A percentile compares a stretch with the other conserved stretches of the same genome.
phyloP scores from a whole-genome alignment of 2,888 invertebrate species.

The Drosophila sordidula region DNA sequence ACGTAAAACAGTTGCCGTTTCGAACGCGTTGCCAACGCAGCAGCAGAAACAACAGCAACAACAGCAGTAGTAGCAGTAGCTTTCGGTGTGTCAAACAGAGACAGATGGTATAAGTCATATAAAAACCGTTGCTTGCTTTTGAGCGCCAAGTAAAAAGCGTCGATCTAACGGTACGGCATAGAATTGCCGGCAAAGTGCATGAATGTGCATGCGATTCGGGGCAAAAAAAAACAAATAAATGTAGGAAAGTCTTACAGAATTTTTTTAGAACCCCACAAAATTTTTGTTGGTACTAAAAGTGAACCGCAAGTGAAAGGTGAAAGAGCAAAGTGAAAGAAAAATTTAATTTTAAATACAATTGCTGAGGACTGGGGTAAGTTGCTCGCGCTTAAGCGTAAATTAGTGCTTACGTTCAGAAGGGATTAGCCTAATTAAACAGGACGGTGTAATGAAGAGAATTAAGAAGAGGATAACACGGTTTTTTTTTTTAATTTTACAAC shows the following conservation, averaged over 20 bases:
- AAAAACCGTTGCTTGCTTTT: slow-evolving; percentile 40
- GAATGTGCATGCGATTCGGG: slow-evolving; percentile 16
- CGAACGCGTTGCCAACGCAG: slow-evolving; percentile 64
- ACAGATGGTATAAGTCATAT: slow-evolving; percentile 18
- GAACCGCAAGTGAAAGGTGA: slow-evolving; percentile 29
- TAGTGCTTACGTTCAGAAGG: slow-evolving; percentile 21
- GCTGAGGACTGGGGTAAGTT: slow-evolving; percentile 42
- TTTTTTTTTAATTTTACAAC: background rate
- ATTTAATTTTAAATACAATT: slow-evolving; percentile 22
- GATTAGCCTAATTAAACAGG: slow-evolving; percentile 29
- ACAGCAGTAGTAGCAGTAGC: slow-evolving; percentile 3
- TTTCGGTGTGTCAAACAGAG: slow-evolving; percentile 13
- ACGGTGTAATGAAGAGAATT: slow-evolving; percentile 9
- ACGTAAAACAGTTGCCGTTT: slow-evolving; percentile 69
- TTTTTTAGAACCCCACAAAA: slow-evolving; percentile 11
- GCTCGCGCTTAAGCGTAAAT: slow-evolving; percentile 37
- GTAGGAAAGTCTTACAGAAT: slow-evolving; percentile 14
- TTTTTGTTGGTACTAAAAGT: slow-evolving; percentile 13
- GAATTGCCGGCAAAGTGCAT: slow-evolving; percentile 49
- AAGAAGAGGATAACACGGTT: background rate
- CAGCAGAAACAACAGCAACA: slow-evolving; percentile 26
- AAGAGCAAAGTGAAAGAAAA: slow-evolving; percentile 16
- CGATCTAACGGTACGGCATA: slow-evolving; percentile 17
- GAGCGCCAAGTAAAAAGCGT: slow-evolving; percentile 44
- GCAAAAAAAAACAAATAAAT: background rate